Evolutionary conservation across 2,888 invertebrate species (phyloP), one percentile per base, ranked within the genome.

Genomic region (Odontocerum albicorne): DNA sequence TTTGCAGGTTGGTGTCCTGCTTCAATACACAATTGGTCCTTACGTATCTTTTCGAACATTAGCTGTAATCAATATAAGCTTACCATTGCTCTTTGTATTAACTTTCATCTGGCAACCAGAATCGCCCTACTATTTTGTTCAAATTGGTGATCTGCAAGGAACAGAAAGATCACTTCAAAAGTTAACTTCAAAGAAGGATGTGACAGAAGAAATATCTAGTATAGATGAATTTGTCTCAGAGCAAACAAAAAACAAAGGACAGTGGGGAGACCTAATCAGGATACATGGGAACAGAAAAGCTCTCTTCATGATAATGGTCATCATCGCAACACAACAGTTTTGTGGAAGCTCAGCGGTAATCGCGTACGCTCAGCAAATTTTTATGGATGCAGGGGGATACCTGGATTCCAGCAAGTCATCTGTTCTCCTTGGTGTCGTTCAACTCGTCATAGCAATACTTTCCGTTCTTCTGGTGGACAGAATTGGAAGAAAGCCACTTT

Each of bases 81-180:
- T 84, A 50, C 82, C 85, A 8, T 68, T 83, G 22, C 62, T 80
- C 31, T 81, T 83, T 64, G 67, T 84, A 16, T 51, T 81, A 12
- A 70, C 76, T 15, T 81, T 85, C 67, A 68, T 80, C 33, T 80
- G 80, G 65, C 75, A 87, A 67, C 87, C 87, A n/a, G 88, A 88
- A 72, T 82, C 84, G 60, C 86, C 86, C 12, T 77, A 83, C 63
- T 82, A 75, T 67, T 74, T 78, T 63, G 68, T 80, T 57, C 74
- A 76, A 64, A 77, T 75, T 59, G 77, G 76, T 63, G 72, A 77
- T 59, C 75, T 73, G 55, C 73, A 75, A 54, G 78, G 79, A 63
- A 85, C 85, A 2, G 73, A 79, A 61, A 68, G 74, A 57, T 75
- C 85, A n/a, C 72, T 88, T 53, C 72, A 75, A 62, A 78, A 75